These are phyloP conservation scores for Cotesia typhae DNA, from an alignment of 1,140 invertebrate species.

Conservation along the genomic window DNA sequence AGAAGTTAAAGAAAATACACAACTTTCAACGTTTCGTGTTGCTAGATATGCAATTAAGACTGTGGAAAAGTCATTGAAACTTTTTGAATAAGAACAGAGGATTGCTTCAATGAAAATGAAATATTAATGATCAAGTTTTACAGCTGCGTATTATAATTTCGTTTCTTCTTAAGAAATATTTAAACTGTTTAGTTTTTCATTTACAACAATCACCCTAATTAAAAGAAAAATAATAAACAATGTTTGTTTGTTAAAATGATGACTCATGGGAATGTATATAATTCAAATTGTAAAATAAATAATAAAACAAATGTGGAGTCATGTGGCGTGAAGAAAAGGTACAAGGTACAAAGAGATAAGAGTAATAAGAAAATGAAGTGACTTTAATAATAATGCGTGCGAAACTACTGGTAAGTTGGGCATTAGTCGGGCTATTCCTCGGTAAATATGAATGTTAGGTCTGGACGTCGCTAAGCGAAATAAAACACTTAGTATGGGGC, in stretches of 20 bases:
- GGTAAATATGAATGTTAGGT: background rate
- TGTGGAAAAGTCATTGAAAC: too few species aligned
- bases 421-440: slow-evolving; percentile 11
- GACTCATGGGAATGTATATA: slow-evolving; percentile 9
- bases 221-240: background rate
- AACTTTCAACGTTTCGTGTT: too few species aligned
- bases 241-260: slow-evolving; percentile 6
- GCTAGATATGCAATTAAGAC: too few species aligned
- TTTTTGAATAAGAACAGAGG: too few species aligned
- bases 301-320: slow-evolving; percentile 6
- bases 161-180: too few species aligned
- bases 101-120: too few species aligned
- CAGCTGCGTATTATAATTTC: too few species aligned
- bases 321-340: background rate
- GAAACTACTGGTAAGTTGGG: background rate
- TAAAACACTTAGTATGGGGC: slow-evolving; percentile 18
- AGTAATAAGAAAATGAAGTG: background rate
- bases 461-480: slow-evolving; percentile 14
- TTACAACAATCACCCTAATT: background rate
- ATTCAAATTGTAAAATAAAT: slow-evolving; percentile 5
- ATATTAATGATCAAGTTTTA: too few species aligned
- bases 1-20: too few species aligned
- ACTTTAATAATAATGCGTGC: slow-evolving; percentile 14
- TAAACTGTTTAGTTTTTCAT: background rate
- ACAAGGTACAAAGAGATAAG: slow-evolving; percentile 1